phyloP scores from a whole-genome alignment of 2,888 invertebrate species.

The Glyphotaelius pellucidus region DNA sequence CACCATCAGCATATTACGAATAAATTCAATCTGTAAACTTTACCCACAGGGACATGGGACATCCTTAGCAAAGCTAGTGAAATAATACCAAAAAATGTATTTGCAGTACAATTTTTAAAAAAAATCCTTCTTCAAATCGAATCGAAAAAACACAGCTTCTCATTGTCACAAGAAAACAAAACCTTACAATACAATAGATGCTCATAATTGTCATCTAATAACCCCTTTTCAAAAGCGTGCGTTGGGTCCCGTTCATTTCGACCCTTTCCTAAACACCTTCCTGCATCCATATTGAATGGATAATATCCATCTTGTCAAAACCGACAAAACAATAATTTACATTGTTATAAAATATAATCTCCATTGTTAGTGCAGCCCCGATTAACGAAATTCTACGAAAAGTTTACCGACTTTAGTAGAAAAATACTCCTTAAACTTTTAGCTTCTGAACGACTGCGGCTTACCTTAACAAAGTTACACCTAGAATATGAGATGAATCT shows the following conservation, averaged over 20 bases:
- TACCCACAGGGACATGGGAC: too few species aligned
- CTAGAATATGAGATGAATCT: not conserved
- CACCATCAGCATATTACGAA: too few species aligned
- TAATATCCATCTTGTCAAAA: not conserved
- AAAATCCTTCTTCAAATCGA: not conserved
- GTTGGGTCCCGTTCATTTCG: not conserved
- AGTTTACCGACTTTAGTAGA: not conserved
- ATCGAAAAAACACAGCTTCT: not conserved
- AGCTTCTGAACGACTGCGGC: not conserved
- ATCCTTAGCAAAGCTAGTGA: too few species aligned
- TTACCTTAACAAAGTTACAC: not conserved
- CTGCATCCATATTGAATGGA: not conserved
- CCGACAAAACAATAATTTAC: not conserved
- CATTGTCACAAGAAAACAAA: not conserved
- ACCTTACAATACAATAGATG: not conserved
- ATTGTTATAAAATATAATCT: not conserved
- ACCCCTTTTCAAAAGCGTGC: not conserved
- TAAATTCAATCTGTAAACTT: too few species aligned
- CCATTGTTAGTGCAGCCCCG: not conserved
- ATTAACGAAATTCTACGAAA: not conserved
- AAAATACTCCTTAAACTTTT: not conserved
- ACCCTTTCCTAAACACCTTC: not conserved
- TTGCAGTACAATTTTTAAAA: too few species aligned
- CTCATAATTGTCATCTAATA: not conserved
- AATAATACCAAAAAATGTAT: too few species aligned